Percentiles rank a stretch among this genome's conserved stretches.
phyloP scores from a whole-genome alignment of 2,797 vertebrate genomes.

The Gambelia wislizenii region DNA sequence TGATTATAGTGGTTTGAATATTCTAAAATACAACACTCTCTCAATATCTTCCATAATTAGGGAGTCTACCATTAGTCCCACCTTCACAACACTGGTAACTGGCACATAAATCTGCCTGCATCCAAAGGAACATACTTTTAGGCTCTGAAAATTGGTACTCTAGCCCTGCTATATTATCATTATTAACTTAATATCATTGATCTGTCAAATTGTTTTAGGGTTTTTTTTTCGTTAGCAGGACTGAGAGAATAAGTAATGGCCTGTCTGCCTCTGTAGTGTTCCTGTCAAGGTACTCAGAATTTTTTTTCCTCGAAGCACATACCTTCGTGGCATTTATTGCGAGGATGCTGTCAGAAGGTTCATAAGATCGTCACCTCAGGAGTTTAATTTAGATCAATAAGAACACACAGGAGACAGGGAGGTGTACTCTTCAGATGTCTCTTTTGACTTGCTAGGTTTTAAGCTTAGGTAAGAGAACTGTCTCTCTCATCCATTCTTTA shows the following conservation, averaged over 20 bases:
- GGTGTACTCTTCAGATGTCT: background rate
- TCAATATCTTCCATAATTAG: background rate
- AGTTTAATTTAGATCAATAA: conserved; percentile 11
- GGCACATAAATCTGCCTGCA: background rate
- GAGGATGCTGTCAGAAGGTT: background rate
- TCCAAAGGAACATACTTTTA: background rate
- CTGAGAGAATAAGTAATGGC: background rate
- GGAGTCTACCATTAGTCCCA: no score
- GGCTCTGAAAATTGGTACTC: background rate
- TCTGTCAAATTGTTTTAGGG: background rate
- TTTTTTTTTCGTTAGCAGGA: background rate
- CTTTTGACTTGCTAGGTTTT: conserved; percentile 3
- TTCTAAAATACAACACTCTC: background rate
- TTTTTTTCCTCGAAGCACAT: background rate
- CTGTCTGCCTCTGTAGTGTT: background rate
- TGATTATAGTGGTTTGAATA: background rate
- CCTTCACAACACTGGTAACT: background rate
- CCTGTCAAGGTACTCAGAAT: background rate
- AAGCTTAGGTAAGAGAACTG: background rate
- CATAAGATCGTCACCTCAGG: background rate
- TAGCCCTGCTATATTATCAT: background rate
- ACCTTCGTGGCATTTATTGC: background rate
- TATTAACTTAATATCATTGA: background rate
- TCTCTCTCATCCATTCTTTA: background rate
- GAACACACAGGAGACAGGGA: background rate